phyloP scores from a whole-genome alignment of 2,797 vertebrate species.

The Pelochelys cantorii region DNA sequence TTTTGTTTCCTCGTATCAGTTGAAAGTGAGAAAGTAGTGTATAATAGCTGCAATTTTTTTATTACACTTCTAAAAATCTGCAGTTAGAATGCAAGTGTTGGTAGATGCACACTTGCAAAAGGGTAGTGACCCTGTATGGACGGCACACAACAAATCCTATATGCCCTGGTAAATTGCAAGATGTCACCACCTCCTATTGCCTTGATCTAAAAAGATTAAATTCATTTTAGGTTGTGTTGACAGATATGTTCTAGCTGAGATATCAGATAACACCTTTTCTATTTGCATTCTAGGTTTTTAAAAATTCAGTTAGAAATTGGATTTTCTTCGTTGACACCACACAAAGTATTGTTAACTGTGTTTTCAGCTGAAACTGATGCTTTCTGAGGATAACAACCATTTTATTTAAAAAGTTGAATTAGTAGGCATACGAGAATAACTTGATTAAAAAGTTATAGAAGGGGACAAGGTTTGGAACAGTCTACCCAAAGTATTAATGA shows the following conservation, averaged over 20 bases:
- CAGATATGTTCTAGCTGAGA: not conserved
- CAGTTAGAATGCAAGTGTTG: not conserved
- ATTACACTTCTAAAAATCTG: not conserved
- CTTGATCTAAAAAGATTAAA: not conserved
- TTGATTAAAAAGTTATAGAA: constrained; percentile 43
- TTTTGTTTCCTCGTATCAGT: not conserved
- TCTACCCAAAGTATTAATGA: not conserved
- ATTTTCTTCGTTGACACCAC: not conserved
- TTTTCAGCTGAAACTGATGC: not conserved
- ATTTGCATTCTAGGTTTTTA: not conserved
- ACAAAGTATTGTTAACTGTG: not conserved
- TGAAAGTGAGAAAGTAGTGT: not conserved
- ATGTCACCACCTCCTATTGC: not conserved
- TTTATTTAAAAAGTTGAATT: constrained; percentile 45
- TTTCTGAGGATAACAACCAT: not conserved
- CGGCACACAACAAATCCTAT: not conserved
- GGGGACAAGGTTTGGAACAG: not conserved
- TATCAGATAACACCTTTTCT: not conserved
- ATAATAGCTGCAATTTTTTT: not conserved
- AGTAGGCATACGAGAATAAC: constrained; percentile 3
- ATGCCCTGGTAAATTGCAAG: not conserved
- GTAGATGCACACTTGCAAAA: not conserved
- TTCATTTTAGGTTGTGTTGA: not conserved
- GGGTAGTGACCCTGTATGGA: not conserved
- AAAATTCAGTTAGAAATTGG: constrained; percentile 4